These are phyloP conservation scores for Parnassius glacialis DNA, from an alignment of 2,888 invertebrate species.

Conservation along the genomic window DNA sequence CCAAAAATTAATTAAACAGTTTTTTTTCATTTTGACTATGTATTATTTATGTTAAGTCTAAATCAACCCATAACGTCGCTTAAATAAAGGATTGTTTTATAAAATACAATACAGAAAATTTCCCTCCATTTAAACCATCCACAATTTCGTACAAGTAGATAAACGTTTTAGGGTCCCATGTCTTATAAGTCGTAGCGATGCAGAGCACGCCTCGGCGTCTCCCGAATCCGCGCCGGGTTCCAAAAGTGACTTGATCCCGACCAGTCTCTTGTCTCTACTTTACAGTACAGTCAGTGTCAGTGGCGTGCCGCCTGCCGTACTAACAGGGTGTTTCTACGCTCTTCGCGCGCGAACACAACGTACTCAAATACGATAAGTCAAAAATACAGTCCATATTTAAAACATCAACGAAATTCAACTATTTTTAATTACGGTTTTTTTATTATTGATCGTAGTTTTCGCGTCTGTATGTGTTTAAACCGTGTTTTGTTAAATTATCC, in stretches of 20 bases:
- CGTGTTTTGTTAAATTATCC: conserved; percentile 21
- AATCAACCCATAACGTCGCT: no score
- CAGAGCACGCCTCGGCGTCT: conserved; percentile 48
- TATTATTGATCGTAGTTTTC: conserved; percentile 23
- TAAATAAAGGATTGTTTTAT: neutral
- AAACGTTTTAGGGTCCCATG: conserved; percentile 26
- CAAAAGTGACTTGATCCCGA: conserved; percentile 24
- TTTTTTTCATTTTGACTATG: no score
- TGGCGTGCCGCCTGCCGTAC: conserved; percentile 62
- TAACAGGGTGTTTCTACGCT: conserved; percentile 46
- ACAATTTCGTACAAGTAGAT: conserved; percentile 7
- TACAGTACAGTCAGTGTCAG: conserved; percentile 52
- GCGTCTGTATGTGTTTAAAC: conserved; percentile 18
- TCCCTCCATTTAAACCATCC: conserved; percentile 1
- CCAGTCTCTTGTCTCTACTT: conserved; percentile 16
- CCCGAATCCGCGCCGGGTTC: conserved; percentile 28
- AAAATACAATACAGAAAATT: neutral
- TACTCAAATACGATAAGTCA: conserved; percentile 61
- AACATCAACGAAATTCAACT: conserved; percentile 5
- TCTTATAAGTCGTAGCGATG: conserved; percentile 32
- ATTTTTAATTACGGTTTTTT: conserved; percentile 30
- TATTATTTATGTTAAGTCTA: no score
- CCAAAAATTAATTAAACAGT: no score
- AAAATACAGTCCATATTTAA: conserved; percentile 20
- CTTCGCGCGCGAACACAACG: conserved; percentile 41